Evolutionary conservation across 2,888 invertebrate genomes (phyloP).

Genomic region (Latrodectus elegans): DNA sequence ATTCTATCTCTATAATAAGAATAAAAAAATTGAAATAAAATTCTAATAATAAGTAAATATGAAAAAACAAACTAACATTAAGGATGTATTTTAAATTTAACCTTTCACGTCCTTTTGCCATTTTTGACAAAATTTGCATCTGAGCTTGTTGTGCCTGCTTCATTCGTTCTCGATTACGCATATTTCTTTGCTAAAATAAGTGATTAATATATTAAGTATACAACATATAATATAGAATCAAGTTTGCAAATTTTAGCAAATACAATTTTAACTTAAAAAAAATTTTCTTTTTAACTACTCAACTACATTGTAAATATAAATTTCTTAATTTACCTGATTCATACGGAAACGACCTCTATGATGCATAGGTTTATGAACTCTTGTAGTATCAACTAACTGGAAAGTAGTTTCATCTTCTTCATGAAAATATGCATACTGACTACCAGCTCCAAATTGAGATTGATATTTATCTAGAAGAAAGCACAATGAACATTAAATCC

Average conservation of each 20-base stretch:
- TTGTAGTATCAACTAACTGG: slow-evolving; percentile 96
- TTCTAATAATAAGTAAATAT: neutral
- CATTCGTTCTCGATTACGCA: slow-evolving; percentile 79
- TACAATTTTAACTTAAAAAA: neutral
- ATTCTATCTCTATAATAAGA: slow-evolving; percentile 75
- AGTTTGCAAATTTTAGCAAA: no score
- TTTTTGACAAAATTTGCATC: slow-evolving; percentile 89
- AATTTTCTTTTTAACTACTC: neutral
- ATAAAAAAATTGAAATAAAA: neutral
- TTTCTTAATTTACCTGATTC: slow-evolving; percentile 73
- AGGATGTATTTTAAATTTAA: slow-evolving; percentile 51
- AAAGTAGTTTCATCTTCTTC: slow-evolving; percentile 99
- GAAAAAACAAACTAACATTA: neutral
- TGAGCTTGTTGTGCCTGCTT: slow-evolving; percentile 76
- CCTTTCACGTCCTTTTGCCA: slow-evolving; percentile 81
- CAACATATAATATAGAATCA: neutral
- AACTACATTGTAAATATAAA: neutral
- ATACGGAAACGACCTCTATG: slow-evolving; percentile 85
- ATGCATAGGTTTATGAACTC: slow-evolving; percentile 90
- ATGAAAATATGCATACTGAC: slow-evolving; percentile 98
- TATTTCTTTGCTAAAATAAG: slow-evolving; percentile 64
- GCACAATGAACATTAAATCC: neutral
- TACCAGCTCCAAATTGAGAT: slow-evolving; percentile 90
- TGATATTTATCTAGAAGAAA: slow-evolving; percentile 85
- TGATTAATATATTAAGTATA: neutral